These are phyloP conservation scores for Scylla paramamosain DNA, from an alignment of 1,140 invertebrate species.

Conservation along the genomic window DNA sequence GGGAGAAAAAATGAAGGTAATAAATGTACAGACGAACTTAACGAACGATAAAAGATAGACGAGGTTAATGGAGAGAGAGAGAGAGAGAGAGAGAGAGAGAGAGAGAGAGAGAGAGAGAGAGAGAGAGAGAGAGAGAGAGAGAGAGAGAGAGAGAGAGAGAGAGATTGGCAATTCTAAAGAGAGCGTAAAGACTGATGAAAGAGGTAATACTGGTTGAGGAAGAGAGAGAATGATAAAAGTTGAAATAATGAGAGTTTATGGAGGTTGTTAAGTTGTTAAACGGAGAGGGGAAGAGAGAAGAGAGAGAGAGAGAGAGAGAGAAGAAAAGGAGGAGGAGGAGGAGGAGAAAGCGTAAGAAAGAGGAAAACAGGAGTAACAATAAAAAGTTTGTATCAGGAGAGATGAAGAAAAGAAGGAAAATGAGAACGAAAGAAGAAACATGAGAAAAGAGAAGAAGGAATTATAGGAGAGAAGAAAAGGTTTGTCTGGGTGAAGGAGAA, in stretches of 20 bases:
- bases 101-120: constrained; percentile 6
- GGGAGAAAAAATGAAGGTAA: not conserved
- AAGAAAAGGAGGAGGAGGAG: not conserved
- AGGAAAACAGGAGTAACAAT: not conserved
- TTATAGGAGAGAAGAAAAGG: not conserved
- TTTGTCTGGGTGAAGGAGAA: not conserved
- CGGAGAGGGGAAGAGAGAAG: not conserved
- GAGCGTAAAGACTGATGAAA: constrained; percentile 15
- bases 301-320: constrained; percentile 5
- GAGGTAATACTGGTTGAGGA: constrained; percentile 18
- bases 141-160: constrained; percentile 36
- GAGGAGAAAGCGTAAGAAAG: not conserved
- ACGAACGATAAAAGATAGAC: not conserved
- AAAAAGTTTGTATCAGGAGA: not conserved
- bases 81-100: no score
- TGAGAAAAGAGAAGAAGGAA: not conserved
- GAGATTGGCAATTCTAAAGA: constrained; percentile 15
- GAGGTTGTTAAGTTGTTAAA: not conserved
- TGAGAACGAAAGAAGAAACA: constrained; percentile 8
- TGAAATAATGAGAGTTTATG: not conserved
- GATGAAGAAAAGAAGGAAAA: constrained; percentile 24
- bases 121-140: constrained; percentile 20
- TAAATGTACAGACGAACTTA: not conserved
- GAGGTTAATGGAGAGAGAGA: not conserved
- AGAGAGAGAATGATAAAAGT: not conserved